Evolutionary conservation across 2,797 vertebrate species (phyloP).

Genomic region (Typhlichthys subterraneus): DNA sequence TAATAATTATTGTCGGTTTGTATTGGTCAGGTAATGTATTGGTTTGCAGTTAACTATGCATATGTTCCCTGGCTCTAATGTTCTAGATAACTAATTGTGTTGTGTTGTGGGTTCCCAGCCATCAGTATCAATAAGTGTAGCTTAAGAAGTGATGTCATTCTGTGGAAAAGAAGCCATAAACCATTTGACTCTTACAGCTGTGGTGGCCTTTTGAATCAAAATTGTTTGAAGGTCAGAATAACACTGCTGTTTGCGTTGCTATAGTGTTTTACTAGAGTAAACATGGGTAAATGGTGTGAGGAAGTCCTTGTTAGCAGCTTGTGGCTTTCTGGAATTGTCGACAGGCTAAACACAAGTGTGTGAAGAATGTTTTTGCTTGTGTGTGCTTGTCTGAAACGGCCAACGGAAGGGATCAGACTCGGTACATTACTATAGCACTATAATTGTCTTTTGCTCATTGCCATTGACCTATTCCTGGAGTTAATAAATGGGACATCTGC

Average conservation of each 20-base stretch:
- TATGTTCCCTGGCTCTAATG: neutral
- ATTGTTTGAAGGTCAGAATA: slow-evolving; percentile 26
- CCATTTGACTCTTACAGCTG: slow-evolving; percentile 2
- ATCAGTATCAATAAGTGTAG: slow-evolving; percentile 20
- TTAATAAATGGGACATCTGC: neutral
- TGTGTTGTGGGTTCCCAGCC: slow-evolving; percentile 18
- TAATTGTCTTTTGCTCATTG: slow-evolving; percentile 17
- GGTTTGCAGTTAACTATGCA: neutral
- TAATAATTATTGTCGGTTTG: neutral
- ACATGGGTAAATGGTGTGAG: slow-evolving; percentile 33
- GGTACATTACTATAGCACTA: neutral
- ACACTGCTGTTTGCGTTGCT: slow-evolving; percentile 12
- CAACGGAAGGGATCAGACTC: slow-evolving; percentile 14
- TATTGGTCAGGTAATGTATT: neutral
- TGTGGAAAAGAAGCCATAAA: slow-evolving; percentile 10
- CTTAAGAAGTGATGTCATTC: slow-evolving; percentile 17
- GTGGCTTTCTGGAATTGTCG: slow-evolving; percentile 23
- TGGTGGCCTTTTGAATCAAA: slow-evolving; percentile 10
- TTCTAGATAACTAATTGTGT: slow-evolving; percentile 13
- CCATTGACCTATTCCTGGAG: neutral
- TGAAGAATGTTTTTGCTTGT: slow-evolving; percentile 23
- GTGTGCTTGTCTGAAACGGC: slow-evolving; percentile 23
- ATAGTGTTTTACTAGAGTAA: slow-evolving; percentile 32
- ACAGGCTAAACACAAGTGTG: slow-evolving; percentile 8
- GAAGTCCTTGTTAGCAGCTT: slow-evolving; percentile 18